Evolutionary conservation across 2,797 vertebrate species (phyloP).

Genomic region (Passerculus sandwichensis): DNA sequence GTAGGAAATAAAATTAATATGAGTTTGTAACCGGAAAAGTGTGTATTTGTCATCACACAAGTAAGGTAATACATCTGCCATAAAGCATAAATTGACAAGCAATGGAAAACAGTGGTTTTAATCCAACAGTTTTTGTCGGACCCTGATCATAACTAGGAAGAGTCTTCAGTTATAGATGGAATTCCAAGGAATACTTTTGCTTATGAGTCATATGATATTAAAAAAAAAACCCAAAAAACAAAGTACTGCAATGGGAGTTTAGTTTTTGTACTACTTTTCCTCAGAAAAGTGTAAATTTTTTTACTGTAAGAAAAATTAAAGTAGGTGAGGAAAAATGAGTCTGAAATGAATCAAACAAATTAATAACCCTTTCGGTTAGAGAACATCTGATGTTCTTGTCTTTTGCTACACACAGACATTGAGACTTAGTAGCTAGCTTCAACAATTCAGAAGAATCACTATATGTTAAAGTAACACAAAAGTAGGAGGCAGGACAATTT

Average conservation of each 20-base stretch:
- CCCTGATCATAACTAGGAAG: not conserved
- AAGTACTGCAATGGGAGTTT: not conserved
- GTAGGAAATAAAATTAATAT: not conserved
- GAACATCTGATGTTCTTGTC: not conserved
- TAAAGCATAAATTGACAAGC: not conserved
- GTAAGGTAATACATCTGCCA: not conserved
- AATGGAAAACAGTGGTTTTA: not conserved
- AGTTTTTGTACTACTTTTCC: not conserved
- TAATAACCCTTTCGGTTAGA: not conserved
- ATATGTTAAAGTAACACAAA: not conserved
- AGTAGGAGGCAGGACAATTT: not conserved
- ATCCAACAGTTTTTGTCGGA: not conserved
- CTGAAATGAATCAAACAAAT: not conserved
- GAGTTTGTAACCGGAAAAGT: not conserved
- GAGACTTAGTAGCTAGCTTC: not conserved
- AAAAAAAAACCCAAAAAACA: not conserved
- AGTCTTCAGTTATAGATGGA: not conserved
- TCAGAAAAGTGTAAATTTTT: not conserved
- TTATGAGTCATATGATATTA: not conserved
- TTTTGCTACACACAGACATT: not conserved
- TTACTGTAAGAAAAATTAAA: not conserved
- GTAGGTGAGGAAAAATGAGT: not conserved
- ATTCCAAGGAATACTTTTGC: not conserved
- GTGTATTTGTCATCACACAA: not conserved
- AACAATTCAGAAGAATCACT: not conserved